phyloP scores from a whole-genome alignment of 2,113 vertebrate genomes.

The Tachysurus fulvidraco region DNA sequence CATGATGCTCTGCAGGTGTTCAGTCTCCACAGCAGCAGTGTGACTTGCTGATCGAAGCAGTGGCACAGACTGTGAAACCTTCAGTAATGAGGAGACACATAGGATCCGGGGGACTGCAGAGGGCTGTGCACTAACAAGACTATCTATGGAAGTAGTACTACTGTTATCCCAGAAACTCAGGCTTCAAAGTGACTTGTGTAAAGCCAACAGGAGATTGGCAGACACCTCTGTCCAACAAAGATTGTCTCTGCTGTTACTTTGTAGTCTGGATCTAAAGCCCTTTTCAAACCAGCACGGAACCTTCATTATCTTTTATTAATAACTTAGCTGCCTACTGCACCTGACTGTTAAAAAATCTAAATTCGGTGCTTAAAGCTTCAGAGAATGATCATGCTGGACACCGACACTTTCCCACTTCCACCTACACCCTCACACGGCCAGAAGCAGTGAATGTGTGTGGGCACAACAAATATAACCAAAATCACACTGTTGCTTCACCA shows the following conservation, averaged over 20 bases:
- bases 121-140: slow-evolving; percentile 36
- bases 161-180: background rate
- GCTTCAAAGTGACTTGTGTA: slow-evolving; percentile 16
- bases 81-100: slow-evolving; percentile 34
- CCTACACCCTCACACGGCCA: background rate
- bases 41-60: slow-evolving; percentile 15
- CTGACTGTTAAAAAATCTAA: background rate
- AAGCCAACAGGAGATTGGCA: background rate
- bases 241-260: background rate
- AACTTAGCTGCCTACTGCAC: background rate
- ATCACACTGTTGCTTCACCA: background rate
- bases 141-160: background rate
- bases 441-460: slow-evolving; percentile 3
- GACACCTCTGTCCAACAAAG: background rate
- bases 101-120: slow-evolving; percentile 18
- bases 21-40: background rate
- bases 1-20: slow-evolving; percentile 13
- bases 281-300: background rate
- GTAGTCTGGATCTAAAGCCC: background rate
- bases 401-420: background rate
- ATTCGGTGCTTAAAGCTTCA: slow-evolving; percentile 1
- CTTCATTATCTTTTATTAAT: background rate
- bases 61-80: slow-evolving; percentile 9
- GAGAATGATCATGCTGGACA: background rate
- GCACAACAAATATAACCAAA: slow-evolving; percentile 1